phyloP scores from a whole-genome alignment of 2,113 vertebrate species.

The Kryptolebias marmoratus region DNA sequence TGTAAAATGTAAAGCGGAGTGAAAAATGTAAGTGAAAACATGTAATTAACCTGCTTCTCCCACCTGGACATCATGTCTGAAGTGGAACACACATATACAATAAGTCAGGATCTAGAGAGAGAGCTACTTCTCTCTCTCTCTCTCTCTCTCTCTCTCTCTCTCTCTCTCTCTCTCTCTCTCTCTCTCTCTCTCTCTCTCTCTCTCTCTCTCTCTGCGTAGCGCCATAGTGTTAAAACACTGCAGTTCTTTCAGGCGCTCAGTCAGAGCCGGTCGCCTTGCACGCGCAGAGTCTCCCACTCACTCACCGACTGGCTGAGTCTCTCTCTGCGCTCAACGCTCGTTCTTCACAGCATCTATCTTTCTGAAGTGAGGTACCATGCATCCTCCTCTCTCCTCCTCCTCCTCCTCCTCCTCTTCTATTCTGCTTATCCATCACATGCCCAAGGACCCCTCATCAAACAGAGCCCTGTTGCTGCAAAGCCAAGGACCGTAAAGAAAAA shows the following conservation, averaged over 20 bases:
- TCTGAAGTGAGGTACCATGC: slow-evolving; percentile 71
- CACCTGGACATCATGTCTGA: slow-evolving; percentile 1
- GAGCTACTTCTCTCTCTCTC: slow-evolving; percentile 11
- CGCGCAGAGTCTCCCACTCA: slow-evolving; percentile 52
- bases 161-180: slow-evolving; percentile 19
- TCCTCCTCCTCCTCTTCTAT: slow-evolving; percentile 11
- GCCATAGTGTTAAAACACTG: slow-evolving; percentile 60
- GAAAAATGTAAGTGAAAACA: slow-evolving; percentile 13
- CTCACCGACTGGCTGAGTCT: slow-evolving; percentile 49
- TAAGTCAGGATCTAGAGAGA: background rate
- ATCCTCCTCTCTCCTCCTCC: slow-evolving; percentile 53
- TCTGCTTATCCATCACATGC: slow-evolving; percentile 42
- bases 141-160: slow-evolving; percentile 16
- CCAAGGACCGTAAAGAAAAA: slow-evolving; percentile 42
- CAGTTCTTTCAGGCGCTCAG: slow-evolving; percentile 65
- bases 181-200: slow-evolving; percentile 23
- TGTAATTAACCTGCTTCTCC: slow-evolving; percentile 26
- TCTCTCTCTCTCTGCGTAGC: slow-evolving; percentile 39
- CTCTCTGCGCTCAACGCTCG: slow-evolving; percentile 48
- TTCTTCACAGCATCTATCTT: slow-evolving; percentile 69
- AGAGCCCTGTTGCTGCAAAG: slow-evolving; percentile 47
- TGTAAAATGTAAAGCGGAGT: background rate
- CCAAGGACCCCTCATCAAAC: slow-evolving; percentile 48
- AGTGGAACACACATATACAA: slow-evolving; percentile 31
- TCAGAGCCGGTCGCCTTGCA: slow-evolving; percentile 54